phyloP scores from a whole-genome alignment of 2,888 invertebrate species.

The Galerucella pusilla region DNA sequence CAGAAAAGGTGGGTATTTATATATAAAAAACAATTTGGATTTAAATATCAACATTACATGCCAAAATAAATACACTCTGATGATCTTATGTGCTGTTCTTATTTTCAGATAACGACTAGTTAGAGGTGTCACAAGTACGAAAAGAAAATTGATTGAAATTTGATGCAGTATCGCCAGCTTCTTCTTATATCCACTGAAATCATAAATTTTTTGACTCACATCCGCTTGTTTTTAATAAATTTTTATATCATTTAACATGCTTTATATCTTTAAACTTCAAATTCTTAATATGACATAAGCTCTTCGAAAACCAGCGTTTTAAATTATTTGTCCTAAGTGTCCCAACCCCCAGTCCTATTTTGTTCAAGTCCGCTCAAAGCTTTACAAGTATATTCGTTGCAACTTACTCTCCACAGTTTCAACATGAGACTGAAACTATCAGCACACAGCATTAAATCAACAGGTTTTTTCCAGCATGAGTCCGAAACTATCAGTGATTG shows the following conservation, averaged over 20 bases:
- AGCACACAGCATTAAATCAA: no score
- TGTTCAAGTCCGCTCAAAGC: no score
- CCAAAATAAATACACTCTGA: not conserved
- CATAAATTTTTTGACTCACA: not conserved
- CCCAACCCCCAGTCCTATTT: no score
- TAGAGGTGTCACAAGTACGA: not conserved
- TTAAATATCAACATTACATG: not conserved
- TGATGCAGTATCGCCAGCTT: not conserved
- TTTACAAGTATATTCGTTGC: no score
- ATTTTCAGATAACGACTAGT: conserved; percentile 8
- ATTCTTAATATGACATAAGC: not conserved
- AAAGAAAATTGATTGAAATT: not conserved
- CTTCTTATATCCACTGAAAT: not conserved
- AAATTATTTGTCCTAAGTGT: no score
- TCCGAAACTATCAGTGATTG: no score
- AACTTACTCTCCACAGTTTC: no score
- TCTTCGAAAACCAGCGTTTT: no score
- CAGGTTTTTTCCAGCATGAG: no score
- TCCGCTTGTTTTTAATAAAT: not conserved
- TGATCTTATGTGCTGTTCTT: conserved; percentile 1
- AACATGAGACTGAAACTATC: no score
- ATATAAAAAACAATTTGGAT: no score
- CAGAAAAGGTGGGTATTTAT: no score
- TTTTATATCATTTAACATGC: not conserved
- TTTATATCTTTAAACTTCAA: not conserved